A percentile compares a stretch with the other conserved stretches of the same genome.
Evolutionary conservation across 1,140 invertebrate species (phyloP).

Genomic region (Babylonia areolata): DNA sequence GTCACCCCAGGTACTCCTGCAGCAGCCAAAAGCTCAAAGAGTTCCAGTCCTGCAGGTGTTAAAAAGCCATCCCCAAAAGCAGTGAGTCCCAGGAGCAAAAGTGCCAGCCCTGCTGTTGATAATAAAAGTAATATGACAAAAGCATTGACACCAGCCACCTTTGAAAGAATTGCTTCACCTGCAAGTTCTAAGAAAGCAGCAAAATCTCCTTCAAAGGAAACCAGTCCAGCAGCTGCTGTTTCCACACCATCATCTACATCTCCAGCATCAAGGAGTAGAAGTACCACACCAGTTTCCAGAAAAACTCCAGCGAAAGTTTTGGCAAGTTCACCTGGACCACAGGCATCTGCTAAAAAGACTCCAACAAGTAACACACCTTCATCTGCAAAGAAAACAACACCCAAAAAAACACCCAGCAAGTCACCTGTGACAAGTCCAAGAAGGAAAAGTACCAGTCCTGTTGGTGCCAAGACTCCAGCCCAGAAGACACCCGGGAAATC

Average conservation of each 20-base stretch:
- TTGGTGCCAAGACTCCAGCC: neutral
- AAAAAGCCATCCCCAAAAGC: neutral
- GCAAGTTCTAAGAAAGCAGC: too few species aligned
- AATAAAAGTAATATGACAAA: too few species aligned
- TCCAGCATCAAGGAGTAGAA: neutral
- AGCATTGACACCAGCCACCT: too few species aligned
- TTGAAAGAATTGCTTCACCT: too few species aligned
- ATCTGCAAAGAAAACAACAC: conserved; percentile 24
- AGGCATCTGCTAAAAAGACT: conserved; percentile 3
- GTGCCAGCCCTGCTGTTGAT: neutral
- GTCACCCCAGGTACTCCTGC: neutral
- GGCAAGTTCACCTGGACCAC: too few species aligned
- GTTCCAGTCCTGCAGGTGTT: neutral
- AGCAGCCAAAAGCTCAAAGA: neutral
- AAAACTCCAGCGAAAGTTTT: neutral
- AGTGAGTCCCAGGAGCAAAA: neutral
- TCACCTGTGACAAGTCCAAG: conserved; percentile 9
- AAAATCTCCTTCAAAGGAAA: neutral
- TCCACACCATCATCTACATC: neutral
- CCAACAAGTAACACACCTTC: neutral
- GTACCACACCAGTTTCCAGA: neutral
- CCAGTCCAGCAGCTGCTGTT: neutral
- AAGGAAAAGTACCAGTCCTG: conserved; percentile 3
- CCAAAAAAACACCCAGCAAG: neutral
- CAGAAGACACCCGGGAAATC: neutral